Conservation (phyloP, 2,113 vertebrate genomes). For the Saccopteryx leptura region DNA sequence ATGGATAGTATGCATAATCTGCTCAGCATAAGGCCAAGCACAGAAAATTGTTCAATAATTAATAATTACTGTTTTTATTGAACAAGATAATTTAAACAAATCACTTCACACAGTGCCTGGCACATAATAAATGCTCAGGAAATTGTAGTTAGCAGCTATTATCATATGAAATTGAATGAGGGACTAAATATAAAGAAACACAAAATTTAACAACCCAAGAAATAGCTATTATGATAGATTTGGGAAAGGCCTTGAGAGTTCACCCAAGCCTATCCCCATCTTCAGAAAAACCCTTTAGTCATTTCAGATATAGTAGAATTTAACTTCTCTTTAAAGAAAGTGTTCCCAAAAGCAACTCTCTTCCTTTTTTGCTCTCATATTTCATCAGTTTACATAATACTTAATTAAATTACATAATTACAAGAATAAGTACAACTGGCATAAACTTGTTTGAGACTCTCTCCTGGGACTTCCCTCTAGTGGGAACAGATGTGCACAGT, state of each 20-base stretch:
- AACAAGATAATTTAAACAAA: slow-evolving; percentile 53
- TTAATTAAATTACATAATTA: slow-evolving; percentile 85
- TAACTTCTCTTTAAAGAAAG: slow-evolving; percentile 77
- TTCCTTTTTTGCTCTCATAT: slow-evolving; percentile 78
- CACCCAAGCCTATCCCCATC: background rate
- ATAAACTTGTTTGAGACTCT: slow-evolving; percentile 82
- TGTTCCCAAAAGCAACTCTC: slow-evolving; percentile 74
- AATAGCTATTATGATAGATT: slow-evolving; percentile 34
- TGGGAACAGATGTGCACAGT: slow-evolving; percentile 82
- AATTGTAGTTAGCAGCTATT: slow-evolving; percentile 11
- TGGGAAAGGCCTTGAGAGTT: slow-evolving; percentile 41
- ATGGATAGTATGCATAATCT: background rate
- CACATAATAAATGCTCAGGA: slow-evolving; percentile 40
- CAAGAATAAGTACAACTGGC: slow-evolving; percentile 84
- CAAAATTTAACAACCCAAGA: background rate
- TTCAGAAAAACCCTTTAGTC: slow-evolving; percentile 52
- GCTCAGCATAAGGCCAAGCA: background rate
- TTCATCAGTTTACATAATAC: slow-evolving; percentile 82
- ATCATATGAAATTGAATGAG: slow-evolving; percentile 24
- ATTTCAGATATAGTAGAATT: slow-evolving; percentile 66
- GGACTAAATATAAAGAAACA: background rate
- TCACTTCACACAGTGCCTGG: background rate
- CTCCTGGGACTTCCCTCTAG: slow-evolving; percentile 83
- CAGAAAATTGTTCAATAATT: slow-evolving; percentile 43
- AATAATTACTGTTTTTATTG: background rate